Conservation (phyloP, 2,797 vertebrate genomes). For the Trichosurus vulpecula region DNA sequence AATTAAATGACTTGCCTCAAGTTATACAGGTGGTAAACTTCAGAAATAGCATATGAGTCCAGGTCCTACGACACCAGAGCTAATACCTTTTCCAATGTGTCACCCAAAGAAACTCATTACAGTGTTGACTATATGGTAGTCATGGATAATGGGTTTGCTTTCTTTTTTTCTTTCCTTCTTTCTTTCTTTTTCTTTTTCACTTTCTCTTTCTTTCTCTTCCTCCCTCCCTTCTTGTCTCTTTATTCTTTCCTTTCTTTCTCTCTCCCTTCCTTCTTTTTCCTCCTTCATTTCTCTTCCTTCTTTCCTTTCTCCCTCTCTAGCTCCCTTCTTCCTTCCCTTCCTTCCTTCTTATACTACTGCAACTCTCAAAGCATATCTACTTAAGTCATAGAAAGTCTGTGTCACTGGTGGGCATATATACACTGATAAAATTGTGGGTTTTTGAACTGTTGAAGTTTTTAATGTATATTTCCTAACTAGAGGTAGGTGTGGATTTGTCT, state of each 20-base stretch:
- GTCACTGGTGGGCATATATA: not conserved
- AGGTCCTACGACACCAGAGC: not conserved
- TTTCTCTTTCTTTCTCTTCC: accelerated
- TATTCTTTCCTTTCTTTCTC: too few relatives aligned
- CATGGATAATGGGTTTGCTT: not conserved
- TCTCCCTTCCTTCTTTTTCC: not conserved
- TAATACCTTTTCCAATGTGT: not conserved
- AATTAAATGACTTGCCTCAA: not conserved
- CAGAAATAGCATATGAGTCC: not conserved
- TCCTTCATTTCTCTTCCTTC: not conserved
- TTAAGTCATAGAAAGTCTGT: not conserved
- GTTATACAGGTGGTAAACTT: not conserved
- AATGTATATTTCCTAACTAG: not conserved
- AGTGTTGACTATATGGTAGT: not conserved
- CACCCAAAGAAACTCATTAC: not conserved
- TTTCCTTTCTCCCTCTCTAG: accelerated
- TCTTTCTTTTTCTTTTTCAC: too few relatives aligned
- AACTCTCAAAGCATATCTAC: not conserved
- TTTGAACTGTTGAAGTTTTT: not conserved
- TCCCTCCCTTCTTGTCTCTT: too few relatives aligned
- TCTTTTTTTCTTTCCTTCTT: too few relatives aligned
- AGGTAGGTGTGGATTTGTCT: not conserved
- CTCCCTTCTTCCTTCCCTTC: too few relatives aligned
- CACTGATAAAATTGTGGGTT: not conserved
- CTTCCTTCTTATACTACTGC: not conserved